Evolutionary conservation across 2,797 vertebrate genomes (phyloP).

Genomic region (Silurus aristotelis): DNA sequence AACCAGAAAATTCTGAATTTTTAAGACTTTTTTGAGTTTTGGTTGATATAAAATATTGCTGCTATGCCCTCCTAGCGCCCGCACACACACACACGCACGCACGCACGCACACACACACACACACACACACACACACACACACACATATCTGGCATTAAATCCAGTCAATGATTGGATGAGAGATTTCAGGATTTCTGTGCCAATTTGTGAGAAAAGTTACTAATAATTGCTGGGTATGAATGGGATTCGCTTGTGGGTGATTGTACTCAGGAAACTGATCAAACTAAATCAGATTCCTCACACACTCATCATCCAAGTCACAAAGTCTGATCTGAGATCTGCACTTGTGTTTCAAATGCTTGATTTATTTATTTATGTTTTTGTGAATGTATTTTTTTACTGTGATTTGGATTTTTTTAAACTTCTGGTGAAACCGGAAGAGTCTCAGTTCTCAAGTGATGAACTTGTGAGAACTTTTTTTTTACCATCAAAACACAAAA

Average conservation of each 20-base stretch:
- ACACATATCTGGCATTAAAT: constrained; percentile 32
- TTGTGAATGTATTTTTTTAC: not conserved
- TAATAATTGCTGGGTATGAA: not conserved
- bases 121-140: no score
- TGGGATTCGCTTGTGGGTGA: not conserved
- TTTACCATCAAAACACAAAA: not conserved
- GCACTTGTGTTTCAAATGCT: not conserved
- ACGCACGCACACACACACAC: no score
- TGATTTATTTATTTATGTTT: not conserved
- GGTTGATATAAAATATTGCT: not conserved
- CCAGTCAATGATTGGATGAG: not conserved
- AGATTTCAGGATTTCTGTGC: not conserved
- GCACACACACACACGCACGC: no score
- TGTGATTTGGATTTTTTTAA: not conserved
- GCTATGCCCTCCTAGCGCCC: not conserved
- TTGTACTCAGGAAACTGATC: constrained; percentile 16
- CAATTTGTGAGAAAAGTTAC: not conserved
- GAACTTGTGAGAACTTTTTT: constrained; percentile 8
- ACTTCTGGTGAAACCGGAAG: not conserved
- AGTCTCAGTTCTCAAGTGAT: not conserved
- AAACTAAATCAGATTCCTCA: not conserved
- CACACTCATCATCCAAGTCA: not conserved
- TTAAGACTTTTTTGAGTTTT: not conserved
- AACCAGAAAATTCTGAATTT: not conserved
- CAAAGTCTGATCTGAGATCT: not conserved